These are phyloP conservation scores for Hydrotaea cyrtoneurina DNA, from an alignment of 2,888 invertebrate genomes.

Conservation along the genomic window DNA sequence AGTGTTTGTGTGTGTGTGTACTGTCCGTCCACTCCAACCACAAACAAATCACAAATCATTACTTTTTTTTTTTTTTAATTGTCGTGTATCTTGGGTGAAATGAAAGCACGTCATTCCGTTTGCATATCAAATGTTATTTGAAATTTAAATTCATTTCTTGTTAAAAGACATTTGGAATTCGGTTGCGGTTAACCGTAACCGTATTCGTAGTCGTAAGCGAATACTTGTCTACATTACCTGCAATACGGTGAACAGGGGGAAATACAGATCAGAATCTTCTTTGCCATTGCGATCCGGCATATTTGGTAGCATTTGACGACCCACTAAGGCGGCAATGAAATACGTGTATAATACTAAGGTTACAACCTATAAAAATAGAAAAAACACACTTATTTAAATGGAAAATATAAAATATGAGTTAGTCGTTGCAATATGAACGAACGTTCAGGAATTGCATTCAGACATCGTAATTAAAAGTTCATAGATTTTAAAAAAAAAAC, in stretches of 20 bases:
- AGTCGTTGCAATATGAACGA: too few relatives aligned
- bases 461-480: too few relatives aligned
- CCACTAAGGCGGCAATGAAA: slow-evolving; percentile 93
- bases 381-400: neutral
- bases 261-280: slow-evolving; percentile 90
- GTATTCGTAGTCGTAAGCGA: too few relatives aligned
- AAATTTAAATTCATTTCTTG: neutral
- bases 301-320: slow-evolving; percentile 89
- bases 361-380: slow-evolving; percentile 87
- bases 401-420: slow-evolving; percentile 13
- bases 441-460: too few relatives aligned
- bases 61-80: neutral
- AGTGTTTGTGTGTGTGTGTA: neutral
- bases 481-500: too few relatives aligned
- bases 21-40: neutral
- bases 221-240: slow-evolving; percentile 85
- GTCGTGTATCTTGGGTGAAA: neutral
- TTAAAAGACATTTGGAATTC: neutral
- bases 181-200: neutral
- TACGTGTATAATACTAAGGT: slow-evolving; percentile 95
- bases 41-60: slow-evolving; percentile 1
- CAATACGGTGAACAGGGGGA: slow-evolving; percentile 93
- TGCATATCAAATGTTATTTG: neutral
- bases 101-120: slow-evolving; percentile 21
- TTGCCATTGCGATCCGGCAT: slow-evolving; percentile 82